These are phyloP conservation scores for Melanerpes aurifrons DNA, from an alignment of 2,113 vertebrate species.

Conservation along the genomic window DNA sequence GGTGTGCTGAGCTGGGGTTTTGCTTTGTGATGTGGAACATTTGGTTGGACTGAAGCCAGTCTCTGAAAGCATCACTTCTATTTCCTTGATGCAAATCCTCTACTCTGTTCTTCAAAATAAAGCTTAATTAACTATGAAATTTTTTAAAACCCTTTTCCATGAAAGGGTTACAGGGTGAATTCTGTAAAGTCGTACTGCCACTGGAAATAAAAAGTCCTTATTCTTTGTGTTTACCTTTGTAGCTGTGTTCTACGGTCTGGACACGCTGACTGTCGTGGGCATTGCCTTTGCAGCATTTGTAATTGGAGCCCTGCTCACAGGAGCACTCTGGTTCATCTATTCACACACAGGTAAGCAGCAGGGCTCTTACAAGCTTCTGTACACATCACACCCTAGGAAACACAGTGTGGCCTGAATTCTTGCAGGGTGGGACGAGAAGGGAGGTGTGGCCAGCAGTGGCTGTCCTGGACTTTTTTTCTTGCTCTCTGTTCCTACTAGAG, in stretches of 20 bases:
- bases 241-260: constrained; percentile 85
- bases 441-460: background rate
- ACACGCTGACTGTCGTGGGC: constrained; percentile 92
- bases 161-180: background rate
- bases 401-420: accelerated
- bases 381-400: background rate
- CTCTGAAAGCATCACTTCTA: background rate
- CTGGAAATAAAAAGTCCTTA: background rate
- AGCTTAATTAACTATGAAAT: background rate
- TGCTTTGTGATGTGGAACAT: background rate
- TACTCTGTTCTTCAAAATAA: background rate
- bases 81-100: constrained; percentile 1
- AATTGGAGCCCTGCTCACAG: constrained; percentile 92
- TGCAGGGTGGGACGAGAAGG: background rate
- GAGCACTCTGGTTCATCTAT: constrained; percentile 97
- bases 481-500: background rate
- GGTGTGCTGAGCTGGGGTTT: constrained; percentile 10
- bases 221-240: background rate
- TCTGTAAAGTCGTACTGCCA: accelerated
- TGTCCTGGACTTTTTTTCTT: background rate
- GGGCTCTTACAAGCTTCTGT: background rate
- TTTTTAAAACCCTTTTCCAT: background rate
- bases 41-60: background rate
- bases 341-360: constrained; percentile 88
- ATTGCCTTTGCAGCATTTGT: constrained; percentile 95